Evolutionary conservation across 2,888 invertebrate species (phyloP), one percentile per base, ranked within the genome.

Genomic region (Neocrepidodera transversa): DNA sequence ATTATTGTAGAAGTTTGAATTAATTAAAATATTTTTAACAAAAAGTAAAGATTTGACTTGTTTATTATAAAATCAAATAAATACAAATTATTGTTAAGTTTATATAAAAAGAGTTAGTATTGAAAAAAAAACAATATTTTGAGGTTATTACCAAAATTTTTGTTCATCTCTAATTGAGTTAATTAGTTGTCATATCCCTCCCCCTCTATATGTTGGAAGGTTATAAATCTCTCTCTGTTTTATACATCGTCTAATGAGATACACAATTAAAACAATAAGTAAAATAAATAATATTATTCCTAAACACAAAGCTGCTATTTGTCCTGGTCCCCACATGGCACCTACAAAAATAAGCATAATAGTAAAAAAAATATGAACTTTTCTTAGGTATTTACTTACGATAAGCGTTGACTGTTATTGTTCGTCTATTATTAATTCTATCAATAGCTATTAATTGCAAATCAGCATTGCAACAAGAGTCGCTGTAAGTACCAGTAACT

Each of bases 391-490:
- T 20, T 54, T 18, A 69, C 75, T 70, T 70, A 78, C 78, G 54
- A 56, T 77, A 77, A 43, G 79, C 86, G 74, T 92, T 89, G 8
- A 90, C 81, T 13, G 82, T 82, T 45, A 84, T 82, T 54, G 84
- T 84, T 60, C 84, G 82, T 3, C 84, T 83, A 73, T 92, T 92
- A 0, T 90, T 89, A 8, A 82, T 81, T 0, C 88, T 79, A 74
- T 92, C 91, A 7, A 84, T 84, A 0, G 90, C 91, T 1, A 84
- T 86, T 2, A 92, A 77, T 30, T 87, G 81, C 0, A 91, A 82
- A 48, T 86, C 82, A 0, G 89, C 86, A 4, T 87, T 83, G 74
- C 92, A 93, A 74, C 92, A 93, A 0, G 87, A 87, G 0, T 89
- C 85, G 13, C 87, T 82, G 74, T 90, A 92, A 2, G 84, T 84